Conservation (phyloP, 2,113 vertebrate genomes). For the Bettongia penicillata region DNA sequence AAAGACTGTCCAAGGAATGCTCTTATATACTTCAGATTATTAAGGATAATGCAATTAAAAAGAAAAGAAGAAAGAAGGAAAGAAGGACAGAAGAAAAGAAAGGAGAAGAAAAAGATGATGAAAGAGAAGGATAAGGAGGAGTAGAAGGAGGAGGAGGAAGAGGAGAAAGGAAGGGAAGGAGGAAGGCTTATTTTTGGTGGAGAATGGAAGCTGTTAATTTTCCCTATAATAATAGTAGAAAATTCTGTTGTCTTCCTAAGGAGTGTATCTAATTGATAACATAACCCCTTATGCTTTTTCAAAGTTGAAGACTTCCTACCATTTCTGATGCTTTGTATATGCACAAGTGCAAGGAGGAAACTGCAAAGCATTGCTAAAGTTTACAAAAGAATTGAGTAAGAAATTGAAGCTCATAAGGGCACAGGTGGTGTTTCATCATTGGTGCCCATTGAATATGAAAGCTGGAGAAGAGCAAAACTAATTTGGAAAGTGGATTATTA, state of each 20-base stretch:
- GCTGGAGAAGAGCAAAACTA: no score
- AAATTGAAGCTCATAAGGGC: not conserved
- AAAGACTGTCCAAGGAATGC: not conserved
- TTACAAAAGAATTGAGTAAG: not conserved
- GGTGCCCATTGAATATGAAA: no score
- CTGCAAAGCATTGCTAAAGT: not conserved
- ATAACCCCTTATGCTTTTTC: not conserved
- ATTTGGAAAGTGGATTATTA: not conserved
- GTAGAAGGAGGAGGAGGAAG: not conserved
- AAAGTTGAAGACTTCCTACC: not conserved
- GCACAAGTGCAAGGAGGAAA: not conserved
- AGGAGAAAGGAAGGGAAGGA: not conserved
- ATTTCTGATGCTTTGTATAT: not conserved
- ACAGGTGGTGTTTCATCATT: not conserved
- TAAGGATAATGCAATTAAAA: not conserved
- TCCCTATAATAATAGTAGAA: not conserved
- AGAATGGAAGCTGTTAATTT: not conserved
- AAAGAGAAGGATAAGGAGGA: not conserved
- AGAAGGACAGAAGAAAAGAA: no score
- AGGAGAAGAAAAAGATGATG: no score
- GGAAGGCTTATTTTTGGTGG: not conserved
- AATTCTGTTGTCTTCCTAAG: not conserved
- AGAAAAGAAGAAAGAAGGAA: not conserved
- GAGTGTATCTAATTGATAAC: not conserved
- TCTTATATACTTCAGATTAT: not conserved